Base-by-base conservation (phyloP, 1,140 invertebrate species). In the Patella vulgata region DNA sequence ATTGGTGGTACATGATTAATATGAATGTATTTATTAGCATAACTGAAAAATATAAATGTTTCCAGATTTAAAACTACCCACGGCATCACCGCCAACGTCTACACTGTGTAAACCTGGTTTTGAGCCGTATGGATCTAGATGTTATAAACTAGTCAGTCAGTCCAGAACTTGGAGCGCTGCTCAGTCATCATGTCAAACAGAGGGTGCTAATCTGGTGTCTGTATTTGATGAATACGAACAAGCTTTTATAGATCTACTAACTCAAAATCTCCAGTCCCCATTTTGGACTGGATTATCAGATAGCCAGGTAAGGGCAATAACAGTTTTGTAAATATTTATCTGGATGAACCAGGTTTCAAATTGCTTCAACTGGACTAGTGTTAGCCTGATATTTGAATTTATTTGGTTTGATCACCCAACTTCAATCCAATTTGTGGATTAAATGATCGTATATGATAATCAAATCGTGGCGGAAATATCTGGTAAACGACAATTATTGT, bases 161-260 rank as follows among this genome's bases (percentile, higher is more conserved):
- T 30, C 55, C 23, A 55, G 30, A 25, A 43, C 31, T 0, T 72
- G 70, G 70, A 21, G 33, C 1, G 53, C 14, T 27, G 70, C 66
- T 39, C 36, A 66, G 12, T 23, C 33, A 2, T 30, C 48, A 23
- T 72, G 70, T 59, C 39, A 51, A 33, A 39, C 17, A 3, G 43
- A 31, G 4, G 52, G 53, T 12, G 56, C 48, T 2, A 56, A 43
- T 47, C 60, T 72, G 25, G 56, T 57, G 17, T 66, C 70, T 3
- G 60, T 69, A 23, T 40, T 54, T 39, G 42, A 30, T 31, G 36
- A 31, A 31, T 68, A 65, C 52, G 70, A 72, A 50, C 59, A 72
- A 40, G 52, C 51, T 5, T 60, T 57, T 36, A 9, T 72, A 12
- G 53, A 59, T 23, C 27, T 65, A 3, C 44, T 65, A 36, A 48